Evolutionary conservation across 92 coral and sea anemone genomes (phyloP).

Genomic region (Isaurus tuberculatus): DNA sequence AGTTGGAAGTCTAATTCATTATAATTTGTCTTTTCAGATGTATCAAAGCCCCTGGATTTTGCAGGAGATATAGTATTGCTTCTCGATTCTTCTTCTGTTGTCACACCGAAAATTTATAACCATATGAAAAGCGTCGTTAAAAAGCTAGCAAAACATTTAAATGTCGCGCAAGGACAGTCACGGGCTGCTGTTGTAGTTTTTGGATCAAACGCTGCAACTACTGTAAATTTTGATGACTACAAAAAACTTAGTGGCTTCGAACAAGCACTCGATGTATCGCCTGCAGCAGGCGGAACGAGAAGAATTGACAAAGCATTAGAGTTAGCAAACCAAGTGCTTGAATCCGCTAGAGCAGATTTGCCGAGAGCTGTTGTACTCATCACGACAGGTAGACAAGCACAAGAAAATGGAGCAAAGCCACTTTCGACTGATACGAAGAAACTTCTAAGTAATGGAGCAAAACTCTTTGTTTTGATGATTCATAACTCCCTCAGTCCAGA

Average conservation of each 20-base stretch:
- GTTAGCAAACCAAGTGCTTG: constrained; percentile 26
- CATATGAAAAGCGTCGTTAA: constrained; percentile 57
- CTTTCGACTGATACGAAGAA: constrained; percentile 8
- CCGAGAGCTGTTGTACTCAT: constrained; percentile 26
- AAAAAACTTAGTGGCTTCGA: constrained; percentile 54
- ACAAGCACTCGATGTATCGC: constrained; percentile 50
- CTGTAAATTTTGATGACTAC: constrained; percentile 60
- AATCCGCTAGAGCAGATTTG: not conserved
- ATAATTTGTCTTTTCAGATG: constrained; percentile 28
- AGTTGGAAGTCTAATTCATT: not conserved
- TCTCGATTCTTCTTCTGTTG: constrained; percentile 63
- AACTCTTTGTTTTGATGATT: constrained; percentile 30
- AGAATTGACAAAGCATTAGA: constrained; percentile 64
- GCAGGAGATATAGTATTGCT: constrained; percentile 66
- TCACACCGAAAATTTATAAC: constrained; percentile 54
- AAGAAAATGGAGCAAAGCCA: constrained; percentile 33
- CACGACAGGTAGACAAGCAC: constrained; percentile 36
- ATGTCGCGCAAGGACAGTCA: constrained; percentile 68
- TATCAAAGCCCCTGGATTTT: constrained; percentile 58
- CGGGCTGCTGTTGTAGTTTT: constrained; percentile 64
- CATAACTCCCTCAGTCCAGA: constrained; percentile 19
- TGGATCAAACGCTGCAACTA: constrained; percentile 50
- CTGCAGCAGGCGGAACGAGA: constrained; percentile 53
- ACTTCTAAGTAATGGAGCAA: not conserved
- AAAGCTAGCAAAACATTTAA: constrained; percentile 63